Base-by-base conservation (phyloP, 2,797 vertebrate species). In the Borostomias antarcticus region DNA sequence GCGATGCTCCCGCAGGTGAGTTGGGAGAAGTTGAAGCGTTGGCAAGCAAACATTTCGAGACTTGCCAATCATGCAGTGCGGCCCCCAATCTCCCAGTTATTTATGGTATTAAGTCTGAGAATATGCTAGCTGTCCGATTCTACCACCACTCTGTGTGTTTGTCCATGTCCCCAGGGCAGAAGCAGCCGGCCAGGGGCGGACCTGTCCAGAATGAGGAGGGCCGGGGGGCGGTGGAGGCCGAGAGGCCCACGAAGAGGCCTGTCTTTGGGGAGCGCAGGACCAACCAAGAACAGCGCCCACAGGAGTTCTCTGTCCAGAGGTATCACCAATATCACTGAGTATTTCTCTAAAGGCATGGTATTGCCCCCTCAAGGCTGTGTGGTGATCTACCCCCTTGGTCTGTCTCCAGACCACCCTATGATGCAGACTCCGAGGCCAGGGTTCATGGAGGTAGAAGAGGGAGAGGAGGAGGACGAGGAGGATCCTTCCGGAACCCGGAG, bases 391-490 rank as follows among this genome's bases (percentile, higher is more conserved):
- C 33, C n/a, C 15, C 7, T 52, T 29, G 47, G 48, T 35, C 63
- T 54, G 2, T 78, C 28, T 68, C 53, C 70, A 86, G 90, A 77
- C 78, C 92, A 85, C 70, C 80, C 82, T 64, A 17, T 53, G 64
- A 91, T 90, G 72, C 84, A 66, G 74, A 83, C 5, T 57, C 79
- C 54, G 91, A 93, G 66, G 19, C 82, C 61, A 79, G 89, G 37
- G n/a, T 75, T 66, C 92, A 85, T 32, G 82, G 76, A 51, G 58
- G 25, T 0, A 89, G 88, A 1, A 72, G 94, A 78, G 90, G 88
- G 53, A 78, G 84, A 66, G 82, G 91, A 51, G 86, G 92, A 82
- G 92, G 93, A 70, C 87, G 92, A 54, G 82, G 85, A 45, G 90
- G 88, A 19, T 87, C 92, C 72, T 72, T 68, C 1, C 92, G 91